A percentile compares a stretch with the other conserved stretches of the same genome.
Evolutionary conservation across 2,797 vertebrate genomes (phyloP).

Genomic region (Argya squamiceps): DNA sequence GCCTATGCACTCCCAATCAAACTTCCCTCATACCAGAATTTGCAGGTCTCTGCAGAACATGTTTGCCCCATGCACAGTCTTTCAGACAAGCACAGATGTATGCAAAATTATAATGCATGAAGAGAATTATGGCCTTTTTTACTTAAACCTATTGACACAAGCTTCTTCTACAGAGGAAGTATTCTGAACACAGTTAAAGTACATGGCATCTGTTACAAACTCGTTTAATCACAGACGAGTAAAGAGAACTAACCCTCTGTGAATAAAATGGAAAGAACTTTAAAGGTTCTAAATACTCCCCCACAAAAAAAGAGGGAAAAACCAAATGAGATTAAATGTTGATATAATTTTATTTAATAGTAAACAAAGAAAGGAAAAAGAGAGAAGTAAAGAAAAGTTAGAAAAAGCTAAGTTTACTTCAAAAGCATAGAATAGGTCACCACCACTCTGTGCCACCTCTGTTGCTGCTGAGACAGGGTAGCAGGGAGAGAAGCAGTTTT

Average conservation of each 20-base stretch:
- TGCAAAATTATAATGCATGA: background rate
- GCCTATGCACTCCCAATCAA: background rate
- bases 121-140: background rate
- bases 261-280: background rate
- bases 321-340: fast-evolving
- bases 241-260: background rate
- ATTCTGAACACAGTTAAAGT: background rate
- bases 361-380: background rate
- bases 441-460: background rate
- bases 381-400: background rate
- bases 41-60: background rate
- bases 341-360: background rate
- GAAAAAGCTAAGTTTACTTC: background rate
- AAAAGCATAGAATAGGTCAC: background rate
- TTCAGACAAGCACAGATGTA: background rate
- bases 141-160: background rate
- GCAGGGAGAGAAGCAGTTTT: fast-evolving
- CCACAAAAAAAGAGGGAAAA: background rate
- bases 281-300: background rate
- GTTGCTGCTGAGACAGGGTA: background rate
- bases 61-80: background rate
- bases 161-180: background rate
- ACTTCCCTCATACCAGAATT: background rate
- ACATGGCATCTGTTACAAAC: background rate
- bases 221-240: background rate